Base-by-base conservation (phyloP, 2,113 vertebrate genomes). In the Eurypyga helias region DNA sequence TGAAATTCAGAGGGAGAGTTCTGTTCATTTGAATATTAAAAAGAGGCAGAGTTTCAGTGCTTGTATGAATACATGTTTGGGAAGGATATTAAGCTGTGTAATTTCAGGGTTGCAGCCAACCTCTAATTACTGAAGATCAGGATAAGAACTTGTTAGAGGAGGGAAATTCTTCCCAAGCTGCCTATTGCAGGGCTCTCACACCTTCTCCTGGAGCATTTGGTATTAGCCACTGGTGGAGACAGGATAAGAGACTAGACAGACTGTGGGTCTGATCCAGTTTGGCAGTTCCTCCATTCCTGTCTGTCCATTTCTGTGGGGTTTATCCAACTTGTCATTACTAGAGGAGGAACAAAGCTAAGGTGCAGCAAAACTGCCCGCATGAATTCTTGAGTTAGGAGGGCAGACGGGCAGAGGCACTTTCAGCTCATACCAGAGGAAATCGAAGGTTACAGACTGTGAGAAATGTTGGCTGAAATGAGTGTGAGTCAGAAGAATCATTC, bases 31-130 rank as follows among this genome's bases (percentile, higher is more conserved):
- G 91, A 82, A 87, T 96, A 79, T 45, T 76, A 46, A 62, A 81
- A 57, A 16, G 58, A 82, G 72, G 83, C 89, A 94, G 87, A 91
- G 73, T 81, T 71, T 58, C 21, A 49, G 62, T 43, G 69, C 69
- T 31, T 49, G 51, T 66, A 25, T 61, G 70, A 76, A 62, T 71
- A 36, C 33, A 17, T 80, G 83, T 66, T 82, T 13, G 87, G 91
- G 91, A 82, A 81, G 80, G 85, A 46, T 60, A 84, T 49, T 72
- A 41, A 82, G 62, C 73, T 34, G 29, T 19, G 85, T 88, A 76
- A 82, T 91, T 88, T 66, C 93, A 66, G 87, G 66, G 84, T 84
- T 92, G 93, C 60, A 89, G 91, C 73, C 82, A 17, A 69, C 55
- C 70, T 90, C 82, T 94, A 64, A 95, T 93, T 92, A 48, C 41